Evolutionary conservation across 1,140 invertebrate genomes (phyloP).

Genomic region (Drosophila saltans): DNA sequence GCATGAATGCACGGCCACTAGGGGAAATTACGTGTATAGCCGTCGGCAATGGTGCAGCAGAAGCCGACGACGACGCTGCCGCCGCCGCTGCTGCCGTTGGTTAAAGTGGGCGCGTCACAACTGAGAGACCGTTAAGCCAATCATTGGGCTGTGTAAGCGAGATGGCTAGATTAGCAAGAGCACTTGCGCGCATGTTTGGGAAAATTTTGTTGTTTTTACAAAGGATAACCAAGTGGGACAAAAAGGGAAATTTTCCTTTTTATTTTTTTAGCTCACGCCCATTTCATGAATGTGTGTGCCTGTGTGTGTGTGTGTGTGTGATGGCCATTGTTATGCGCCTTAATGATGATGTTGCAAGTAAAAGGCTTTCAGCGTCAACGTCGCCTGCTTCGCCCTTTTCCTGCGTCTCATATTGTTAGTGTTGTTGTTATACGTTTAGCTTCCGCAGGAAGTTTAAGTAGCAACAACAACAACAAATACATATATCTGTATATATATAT

Average conservation of each 20-base stretch:
- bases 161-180: conserved; percentile 26
- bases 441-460: conserved; percentile 79
- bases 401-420: conserved; percentile 1
- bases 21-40: conserved; percentile 44
- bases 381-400: conserved; percentile 18
- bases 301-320: conserved; percentile 38
- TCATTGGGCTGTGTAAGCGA: conserved; percentile 46
- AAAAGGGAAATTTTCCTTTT: conserved; percentile 55
- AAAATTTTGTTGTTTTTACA: conserved; percentile 43
- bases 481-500: conserved; percentile 34
- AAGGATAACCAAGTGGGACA: conserved; percentile 26
- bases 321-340: conserved; percentile 72
- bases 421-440: conserved; percentile 57
- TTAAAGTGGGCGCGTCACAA: conserved; percentile 59
- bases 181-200: conserved; percentile 49
- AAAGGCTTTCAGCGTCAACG: conserved; percentile 57
- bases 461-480: conserved; percentile 29
- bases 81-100: background rate
- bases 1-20: background rate
- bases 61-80: conserved; percentile 13
- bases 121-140: conserved; percentile 43
- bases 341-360: conserved; percentile 79
- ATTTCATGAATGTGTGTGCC: conserved; percentile 34
- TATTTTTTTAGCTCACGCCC: conserved; percentile 52
- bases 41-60: conserved; percentile 41